These are phyloP conservation scores for Eidolon dupreanum DNA, from an alignment of 2,797 vertebrate genomes.

Conservation along the genomic window DNA sequence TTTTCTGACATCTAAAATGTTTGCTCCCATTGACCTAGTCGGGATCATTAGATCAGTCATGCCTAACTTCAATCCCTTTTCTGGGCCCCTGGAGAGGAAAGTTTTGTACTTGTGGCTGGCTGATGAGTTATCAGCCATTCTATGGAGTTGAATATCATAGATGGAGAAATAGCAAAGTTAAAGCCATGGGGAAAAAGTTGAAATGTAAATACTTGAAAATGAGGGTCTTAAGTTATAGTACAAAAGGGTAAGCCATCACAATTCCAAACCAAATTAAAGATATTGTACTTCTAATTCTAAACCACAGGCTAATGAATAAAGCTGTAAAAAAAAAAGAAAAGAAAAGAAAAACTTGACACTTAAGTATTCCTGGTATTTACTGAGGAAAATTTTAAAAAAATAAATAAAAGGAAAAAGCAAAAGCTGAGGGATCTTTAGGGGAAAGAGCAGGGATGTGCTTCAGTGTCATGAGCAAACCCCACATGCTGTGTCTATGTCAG, in stretches of 20 bases:
- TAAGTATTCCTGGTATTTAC: not conserved
- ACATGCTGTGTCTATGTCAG: fast-evolving
- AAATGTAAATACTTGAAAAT: constrained; percentile 32
- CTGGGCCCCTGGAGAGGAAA: not conserved
- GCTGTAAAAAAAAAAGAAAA: not conserved
- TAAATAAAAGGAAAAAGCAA: not conserved
- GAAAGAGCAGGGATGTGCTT: not conserved
- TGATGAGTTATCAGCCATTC: not conserved
- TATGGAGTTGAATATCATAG: not conserved
- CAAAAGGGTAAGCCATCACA: not conserved
- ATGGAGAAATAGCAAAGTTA: constrained; percentile 8
- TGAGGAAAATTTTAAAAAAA: not conserved
- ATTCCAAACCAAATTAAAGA: constrained; percentile 22
- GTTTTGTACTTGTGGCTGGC: not conserved
- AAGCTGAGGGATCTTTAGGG: not conserved
- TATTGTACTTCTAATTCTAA: not conserved
- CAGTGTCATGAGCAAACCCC: not conserved
- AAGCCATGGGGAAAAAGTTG: not conserved
- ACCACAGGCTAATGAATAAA: not conserved
- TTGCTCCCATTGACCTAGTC: not conserved
- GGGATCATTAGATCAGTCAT: not conserved
- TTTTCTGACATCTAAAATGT: constrained; percentile 43
- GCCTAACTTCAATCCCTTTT: not conserved
- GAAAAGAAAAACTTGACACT: not conserved
- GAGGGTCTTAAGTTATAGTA: not conserved